Evolutionary conservation across 2,113 vertebrate species (phyloP), one percentile per base, ranked within the genome.

Genomic region (Arvicanthis niloticus): DNA sequence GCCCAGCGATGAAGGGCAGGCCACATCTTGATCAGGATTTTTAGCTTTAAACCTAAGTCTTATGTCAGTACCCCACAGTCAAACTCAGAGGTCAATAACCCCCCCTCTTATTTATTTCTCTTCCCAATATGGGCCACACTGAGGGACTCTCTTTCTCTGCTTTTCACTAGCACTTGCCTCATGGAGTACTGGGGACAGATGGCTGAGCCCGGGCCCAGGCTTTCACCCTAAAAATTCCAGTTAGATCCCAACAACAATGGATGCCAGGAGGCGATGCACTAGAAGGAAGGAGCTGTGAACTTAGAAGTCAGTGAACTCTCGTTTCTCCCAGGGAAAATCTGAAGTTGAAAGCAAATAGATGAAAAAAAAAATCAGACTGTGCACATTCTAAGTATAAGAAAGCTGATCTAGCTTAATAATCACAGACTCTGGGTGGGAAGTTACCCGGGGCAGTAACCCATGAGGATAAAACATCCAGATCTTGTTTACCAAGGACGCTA

Each of bases 311-410:
- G 3, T 70, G 84, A 70, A 56, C 72, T 24, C 60, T 86, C 16
- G 29, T 26, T 91, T 22, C 92, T 94, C 48, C 88, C n/a, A 93
- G 51, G 78, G 40, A 85, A 72, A 75, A 56, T 78, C 40, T 94
- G 22, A 93, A 81, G 7, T 26, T 94, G 60, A 91, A 91, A 96
- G 65, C 34, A 91, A 81, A 89, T 48, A 51, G 68, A 91, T 48
- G 24, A 29, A 10, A 94, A 89, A 84, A 65, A 78, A 53, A 81
- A 22, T 72, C 77, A 73, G 72, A 68, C 34, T 8, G 34, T 26
- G n/a, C 48, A 72, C 94, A 72, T 37, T 29, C 12, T 80, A 75
- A 84, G 37, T 19, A 13, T 53, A 82, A 89, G n/a, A 80, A 80
- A 87, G 45, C 67, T 37, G 45, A 82, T 51, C 7, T 4, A 73